Base-by-base conservation (phyloP, 2,113 vertebrate genomes). In the Dermatemys mawii region DNA sequence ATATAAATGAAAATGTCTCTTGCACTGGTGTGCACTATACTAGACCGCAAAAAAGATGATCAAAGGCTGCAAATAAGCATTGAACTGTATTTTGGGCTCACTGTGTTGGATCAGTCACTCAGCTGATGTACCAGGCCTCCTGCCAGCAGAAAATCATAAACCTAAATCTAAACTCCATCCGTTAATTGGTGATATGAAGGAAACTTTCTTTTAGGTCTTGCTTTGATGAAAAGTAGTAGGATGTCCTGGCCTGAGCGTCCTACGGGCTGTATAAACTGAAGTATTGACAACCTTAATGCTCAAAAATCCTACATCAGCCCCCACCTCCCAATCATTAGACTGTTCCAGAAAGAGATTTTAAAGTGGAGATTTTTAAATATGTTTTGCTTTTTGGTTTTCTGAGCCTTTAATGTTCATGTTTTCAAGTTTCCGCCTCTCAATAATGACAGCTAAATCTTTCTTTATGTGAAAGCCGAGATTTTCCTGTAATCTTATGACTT, bases 41-140 rank as follows among this genome's bases (percentile, higher is more conserved):
- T 38, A 92, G 82, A 6, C 3, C 63, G 86, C 92, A 55, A 29
- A 88, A 90, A 7, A 11, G 17, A 49, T 92, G 38, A 93, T 83
- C n/a, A 81, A 95, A 96, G 93, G 91, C 92, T 94, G 73, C 93
- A 94, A 96, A 96, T 90, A 96, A 96, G 93, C 55, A 17, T 93
- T 90, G 83, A 63, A 60, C 90, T 85, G 6, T 51, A 83, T 84
- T 96, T 84, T 83, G 88, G 84, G 9, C 53, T n/a, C 27, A 29
- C 5, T 2, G 3, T 94, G 96, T 95, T 38, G 91, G 84, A 8
- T 96, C 97, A 95, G 95, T 90, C 41, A 78, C 79, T 94, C 87
- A 96, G 78, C 53, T 1, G 10, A 87, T 86, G 44, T 95, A 73
- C 75, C 86, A 96, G 73, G 84, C 84, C 95, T 97, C 86, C 94